Evolutionary conservation across 2,113 vertebrate species (phyloP).

Genomic region (Python bivittatus): DNA sequence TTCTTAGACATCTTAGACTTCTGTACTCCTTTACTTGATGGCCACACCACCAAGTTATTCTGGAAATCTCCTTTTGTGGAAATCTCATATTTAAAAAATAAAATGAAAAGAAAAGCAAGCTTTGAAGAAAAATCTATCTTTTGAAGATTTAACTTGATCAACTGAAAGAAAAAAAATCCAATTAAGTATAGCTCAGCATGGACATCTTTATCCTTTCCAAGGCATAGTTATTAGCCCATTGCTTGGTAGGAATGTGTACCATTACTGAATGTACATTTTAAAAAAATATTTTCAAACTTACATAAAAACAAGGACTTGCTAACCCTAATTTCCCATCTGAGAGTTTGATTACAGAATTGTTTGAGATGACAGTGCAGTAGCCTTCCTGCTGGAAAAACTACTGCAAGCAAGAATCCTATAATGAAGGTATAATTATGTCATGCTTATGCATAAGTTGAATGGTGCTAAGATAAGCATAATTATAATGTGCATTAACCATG

Average conservation of each 20-base stretch:
- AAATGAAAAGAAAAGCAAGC: background rate
- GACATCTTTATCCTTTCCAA: background rate
- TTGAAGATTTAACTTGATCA: background rate
- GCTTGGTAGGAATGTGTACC: background rate
- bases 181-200: background rate
- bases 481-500: background rate
- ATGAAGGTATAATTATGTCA: constrained; percentile 18
- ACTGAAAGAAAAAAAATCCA: background rate
- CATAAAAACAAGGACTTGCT: background rate
- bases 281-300: background rate
- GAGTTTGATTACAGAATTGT: constrained; percentile 13
- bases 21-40: background rate
- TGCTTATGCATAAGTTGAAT: constrained; percentile 1
- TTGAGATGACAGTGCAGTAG: background rate
- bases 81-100: background rate
- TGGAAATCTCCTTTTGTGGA: background rate
- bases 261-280: background rate
- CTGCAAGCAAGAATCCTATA: background rate
- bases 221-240: background rate
- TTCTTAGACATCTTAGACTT: background rate
- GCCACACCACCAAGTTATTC: background rate
- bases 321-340: background rate
- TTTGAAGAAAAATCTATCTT: background rate
- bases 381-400: background rate
- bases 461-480: constrained; percentile 13